phyloP scores from a whole-genome alignment of 2,888 invertebrate genomes.

The Sphaerophoria rueppellii region DNA sequence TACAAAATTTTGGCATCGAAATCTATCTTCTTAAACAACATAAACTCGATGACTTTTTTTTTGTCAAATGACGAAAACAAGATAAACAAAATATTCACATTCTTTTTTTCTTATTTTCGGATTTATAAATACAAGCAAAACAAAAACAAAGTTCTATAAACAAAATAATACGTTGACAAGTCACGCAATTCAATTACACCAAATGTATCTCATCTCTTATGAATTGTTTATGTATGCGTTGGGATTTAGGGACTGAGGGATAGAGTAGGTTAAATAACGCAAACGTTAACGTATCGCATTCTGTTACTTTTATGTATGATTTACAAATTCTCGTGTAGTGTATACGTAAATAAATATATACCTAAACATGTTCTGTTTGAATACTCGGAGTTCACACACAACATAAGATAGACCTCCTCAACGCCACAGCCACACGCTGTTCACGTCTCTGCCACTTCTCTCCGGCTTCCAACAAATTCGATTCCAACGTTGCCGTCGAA shows the following conservation, averaged over 20 bases:
- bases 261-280: not conserved
- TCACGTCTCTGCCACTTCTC: not conserved
- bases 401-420: not conserved
- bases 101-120: not conserved
- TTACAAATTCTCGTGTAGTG: slow-evolving; percentile 3
- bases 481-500: not conserved
- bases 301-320: slow-evolving; percentile 20
- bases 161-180: slow-evolving; percentile 35
- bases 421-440: not conserved
- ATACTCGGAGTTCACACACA: slow-evolving; percentile 8
- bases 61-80: not conserved
- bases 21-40: not conserved
- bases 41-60: not conserved
- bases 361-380: slow-evolving; percentile 9
- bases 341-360: not conserved
- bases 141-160: not conserved
- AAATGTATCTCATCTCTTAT: slow-evolving; percentile 51
- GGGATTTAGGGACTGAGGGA: not conserved
- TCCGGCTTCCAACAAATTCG: not conserved
- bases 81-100: slow-evolving; percentile 7
- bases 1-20: not conserved
- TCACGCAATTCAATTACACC: slow-evolving; percentile 61
- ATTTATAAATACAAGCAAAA: slow-evolving; percentile 12
- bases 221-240: slow-evolving; percentile 45
- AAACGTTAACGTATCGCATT: not conserved